Evolutionary conservation across 2,888 invertebrate species (phyloP), one percentile per base, ranked within the genome.

Genomic region (Catocala fraxini): DNA sequence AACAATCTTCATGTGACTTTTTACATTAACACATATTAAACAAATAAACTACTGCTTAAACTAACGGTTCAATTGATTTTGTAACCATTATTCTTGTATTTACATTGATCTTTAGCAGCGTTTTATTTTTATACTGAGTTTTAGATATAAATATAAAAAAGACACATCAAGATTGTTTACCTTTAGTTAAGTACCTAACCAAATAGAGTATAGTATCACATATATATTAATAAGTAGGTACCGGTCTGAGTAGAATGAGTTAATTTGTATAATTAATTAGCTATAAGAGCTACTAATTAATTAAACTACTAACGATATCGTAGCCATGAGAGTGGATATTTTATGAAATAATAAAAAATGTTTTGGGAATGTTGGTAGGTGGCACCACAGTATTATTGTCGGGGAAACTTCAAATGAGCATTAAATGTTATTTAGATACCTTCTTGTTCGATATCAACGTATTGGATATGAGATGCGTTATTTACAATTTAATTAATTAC

Each of bases 401-500:
- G 59, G 47, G 51, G 68, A 15, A 74, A 59, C 68, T 67, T 47
- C 41, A 59, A 60, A 73, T 63, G 53, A 62, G 54, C 11, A 60
- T 59, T 67, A 56, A 65, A 65, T 9, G 53, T 63, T 62, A 65
- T 63, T 73, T 56, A 62, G 61, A 64, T 59, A 48, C 47, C 57
- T 59, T 46, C 33, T 56, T 35, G 59, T 63, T 59, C 62, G 63
- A 60, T 64, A 62, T 57, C 63, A 68, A 73, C 63, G 63, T 58
- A 75, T 71, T 66, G 63, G 66, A 71, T 62, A 66, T 66, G 45
- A 70, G 62, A 73, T 71, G 72, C 77, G 66, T 79, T 80, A 80
- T 78, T 81, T 75, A 81, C 71, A 75, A 75, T 72, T 80, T 75
- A 80, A 84, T 85, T 77, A 77, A 79, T 77, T 79, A 73, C 73